Conservation (phyloP, 2,113 vertebrate genomes). For the Nerophis ophidion region DNA sequence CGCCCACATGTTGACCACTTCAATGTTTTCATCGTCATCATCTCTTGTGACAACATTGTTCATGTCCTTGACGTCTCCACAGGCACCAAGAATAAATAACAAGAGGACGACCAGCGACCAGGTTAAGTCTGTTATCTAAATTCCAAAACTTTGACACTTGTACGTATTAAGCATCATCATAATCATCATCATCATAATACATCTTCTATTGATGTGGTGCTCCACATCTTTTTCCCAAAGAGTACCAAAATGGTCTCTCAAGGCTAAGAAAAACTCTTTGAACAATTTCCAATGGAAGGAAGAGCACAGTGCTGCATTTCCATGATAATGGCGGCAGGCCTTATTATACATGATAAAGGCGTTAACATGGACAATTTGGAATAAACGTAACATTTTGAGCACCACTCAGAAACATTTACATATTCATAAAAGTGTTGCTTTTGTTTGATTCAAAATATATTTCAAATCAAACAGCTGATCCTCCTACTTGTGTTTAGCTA, state of each 20-base stretch:
- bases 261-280: conserved; percentile 8
- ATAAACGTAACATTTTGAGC: conserved; percentile 30
- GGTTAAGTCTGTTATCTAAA: too few species aligned
- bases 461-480: neutral
- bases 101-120: too few species aligned
- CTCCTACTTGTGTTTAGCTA: neutral
- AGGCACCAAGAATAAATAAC: too few species aligned
- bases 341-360: conserved; percentile 41
- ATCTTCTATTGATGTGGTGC: neutral
- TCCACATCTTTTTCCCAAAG: neutral
- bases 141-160: too few species aligned
- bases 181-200: neutral
- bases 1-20: too few species aligned
- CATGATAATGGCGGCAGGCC: conserved; percentile 32
- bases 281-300: conserved; percentile 20
- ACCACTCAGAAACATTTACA: conserved; percentile 28
- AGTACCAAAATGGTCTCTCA: conserved; percentile 1
- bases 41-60: too few species aligned
- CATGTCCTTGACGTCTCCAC: too few species aligned
- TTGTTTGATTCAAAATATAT: conserved; percentile 1
- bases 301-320: conserved; percentile 22
- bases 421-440: conserved; percentile 22
- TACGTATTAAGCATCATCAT: too few species aligned
- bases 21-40: too few species aligned
- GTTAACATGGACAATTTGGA: conserved; percentile 28